Evolutionary conservation across 1,140 invertebrate genomes (phyloP).

Genomic region (Halyomorpha halys): DNA sequence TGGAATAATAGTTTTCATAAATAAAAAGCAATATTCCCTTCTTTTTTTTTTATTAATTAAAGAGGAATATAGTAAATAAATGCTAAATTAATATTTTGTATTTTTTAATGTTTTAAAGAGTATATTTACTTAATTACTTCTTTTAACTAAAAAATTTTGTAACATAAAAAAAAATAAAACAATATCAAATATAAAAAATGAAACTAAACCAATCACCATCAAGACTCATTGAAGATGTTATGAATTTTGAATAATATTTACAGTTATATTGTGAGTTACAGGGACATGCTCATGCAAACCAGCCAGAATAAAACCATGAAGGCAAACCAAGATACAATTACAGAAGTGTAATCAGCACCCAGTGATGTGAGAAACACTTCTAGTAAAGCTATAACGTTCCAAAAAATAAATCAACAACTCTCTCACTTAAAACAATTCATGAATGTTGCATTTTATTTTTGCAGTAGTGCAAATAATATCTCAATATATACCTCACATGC

Average conservation of each 20-base stretch:
- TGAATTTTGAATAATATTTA: slow-evolving; percentile 11
- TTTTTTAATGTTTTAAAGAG: no score
- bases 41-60: no score
- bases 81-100: no score
- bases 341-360: neutral
- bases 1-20: no score
- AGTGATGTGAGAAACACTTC: slow-evolving; percentile 9
- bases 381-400: slow-evolving; percentile 13
- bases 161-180: neutral
- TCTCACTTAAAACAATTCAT: slow-evolving; percentile 1
- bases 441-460: slow-evolving; percentile 1
- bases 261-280: neutral
- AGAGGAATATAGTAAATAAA: no score
- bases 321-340: neutral
- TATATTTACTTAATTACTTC: no score
- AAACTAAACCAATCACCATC: neutral
- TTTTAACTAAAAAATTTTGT: no score
- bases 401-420: slow-evolving; percentile 4
- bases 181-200: neutral
- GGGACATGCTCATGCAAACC: slow-evolving; percentile 10
- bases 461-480: no score
- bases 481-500: neutral
- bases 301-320: slow-evolving; percentile 21
- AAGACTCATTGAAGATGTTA: no score
- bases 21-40: no score